phyloP scores from a whole-genome alignment of 1,140 invertebrate genomes.

The Prorops nasuta region DNA sequence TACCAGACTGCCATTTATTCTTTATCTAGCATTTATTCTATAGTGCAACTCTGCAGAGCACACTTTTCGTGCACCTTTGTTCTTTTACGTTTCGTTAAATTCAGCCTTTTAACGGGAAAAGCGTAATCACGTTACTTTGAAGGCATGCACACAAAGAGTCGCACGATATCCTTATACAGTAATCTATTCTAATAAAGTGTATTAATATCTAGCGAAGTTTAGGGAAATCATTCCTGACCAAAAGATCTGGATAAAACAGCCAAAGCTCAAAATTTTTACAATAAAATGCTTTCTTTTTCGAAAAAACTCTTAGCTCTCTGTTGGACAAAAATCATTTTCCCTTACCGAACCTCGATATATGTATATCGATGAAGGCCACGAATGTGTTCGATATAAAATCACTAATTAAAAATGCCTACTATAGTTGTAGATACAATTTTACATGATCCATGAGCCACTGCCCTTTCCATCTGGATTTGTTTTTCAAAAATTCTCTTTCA shows the following conservation, averaged over 20 bases:
- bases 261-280: too few species aligned
- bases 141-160: slow-evolving; percentile 25
- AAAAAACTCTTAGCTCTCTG: too few species aligned
- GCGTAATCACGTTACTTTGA: slow-evolving; percentile 18
- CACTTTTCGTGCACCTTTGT: slow-evolving; percentile 20
- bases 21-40: slow-evolving; percentile 19
- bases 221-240: too few species aligned
- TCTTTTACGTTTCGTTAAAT: slow-evolving; percentile 21
- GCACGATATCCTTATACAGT: slow-evolving; percentile 14
- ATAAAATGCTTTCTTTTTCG: too few species aligned
- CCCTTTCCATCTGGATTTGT: too few species aligned
- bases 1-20: slow-evolving; percentile 26
- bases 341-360: slow-evolving; percentile 21
- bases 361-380: slow-evolving; percentile 46
- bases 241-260: too few species aligned
- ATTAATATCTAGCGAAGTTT: slow-evolving; percentile 37
- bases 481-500: too few species aligned
- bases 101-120: slow-evolving; percentile 14
- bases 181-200: slow-evolving; percentile 26
- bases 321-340: too few species aligned
- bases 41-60: slow-evolving; percentile 19
- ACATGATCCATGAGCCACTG: slow-evolving; percentile 1
- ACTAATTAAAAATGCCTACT: slow-evolving; percentile 34
- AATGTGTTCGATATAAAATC: slow-evolving; percentile 50
- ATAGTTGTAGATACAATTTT: slow-evolving; percentile 18